phyloP scores from a whole-genome alignment of 2,888 invertebrate species.

The Ectobius pallidus region DNA sequence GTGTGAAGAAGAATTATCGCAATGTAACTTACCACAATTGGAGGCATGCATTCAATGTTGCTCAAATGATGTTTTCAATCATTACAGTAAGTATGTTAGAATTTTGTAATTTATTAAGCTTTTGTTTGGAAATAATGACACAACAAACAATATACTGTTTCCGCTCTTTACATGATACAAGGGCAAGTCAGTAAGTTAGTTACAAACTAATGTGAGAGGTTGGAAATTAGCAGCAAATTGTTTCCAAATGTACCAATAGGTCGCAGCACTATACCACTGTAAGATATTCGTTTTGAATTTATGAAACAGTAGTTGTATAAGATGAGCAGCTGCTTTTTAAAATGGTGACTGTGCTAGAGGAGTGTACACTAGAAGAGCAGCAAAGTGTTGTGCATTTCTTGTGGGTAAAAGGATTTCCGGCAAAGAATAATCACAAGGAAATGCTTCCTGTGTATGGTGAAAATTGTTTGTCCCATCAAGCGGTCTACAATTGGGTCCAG shows the following conservation, averaged over 20 bases:
- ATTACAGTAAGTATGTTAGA: slow-evolving; percentile 79
- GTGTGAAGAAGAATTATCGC: slow-evolving; percentile 93
- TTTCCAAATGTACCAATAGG: neutral
- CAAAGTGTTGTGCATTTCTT: neutral
- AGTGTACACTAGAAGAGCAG: neutral
- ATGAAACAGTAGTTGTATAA: no score
- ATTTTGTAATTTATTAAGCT: no score
- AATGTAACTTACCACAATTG: slow-evolving; percentile 96
- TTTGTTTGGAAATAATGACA: no score
- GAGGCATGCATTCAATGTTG: slow-evolving; percentile 96
- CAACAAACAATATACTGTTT: no score
- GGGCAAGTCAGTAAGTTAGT: neutral
- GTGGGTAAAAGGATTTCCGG: neutral
- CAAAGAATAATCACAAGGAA: neutral
- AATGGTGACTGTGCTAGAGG: neutral
- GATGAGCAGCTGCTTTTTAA: neutral
- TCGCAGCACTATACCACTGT: neutral
- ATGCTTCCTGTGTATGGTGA: neutral
- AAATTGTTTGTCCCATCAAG: neutral
- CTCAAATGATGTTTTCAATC: slow-evolving; percentile 97
- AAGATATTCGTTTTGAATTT: neutral
- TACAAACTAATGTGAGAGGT: neutral
- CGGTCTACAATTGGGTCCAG: neutral
- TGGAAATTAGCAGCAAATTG: neutral
- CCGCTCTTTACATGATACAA: no score